Conservation (phyloP, 2,797 vertebrate species). For the Enteromius mattozi region DNA sequence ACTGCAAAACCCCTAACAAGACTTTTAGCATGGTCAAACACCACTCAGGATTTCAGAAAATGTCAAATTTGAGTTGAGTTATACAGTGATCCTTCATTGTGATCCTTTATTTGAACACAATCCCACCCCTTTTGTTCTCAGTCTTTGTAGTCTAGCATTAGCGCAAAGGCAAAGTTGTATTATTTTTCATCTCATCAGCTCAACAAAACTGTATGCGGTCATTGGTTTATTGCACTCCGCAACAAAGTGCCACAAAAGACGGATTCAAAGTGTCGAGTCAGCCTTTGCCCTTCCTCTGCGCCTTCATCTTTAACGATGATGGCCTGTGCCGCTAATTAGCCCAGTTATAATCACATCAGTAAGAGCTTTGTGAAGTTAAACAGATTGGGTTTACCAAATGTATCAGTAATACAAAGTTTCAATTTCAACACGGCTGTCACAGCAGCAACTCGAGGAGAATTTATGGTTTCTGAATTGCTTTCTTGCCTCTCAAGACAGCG, state of each 20-base stretch:
- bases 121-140: neutral
- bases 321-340: slow-evolving; percentile 18
- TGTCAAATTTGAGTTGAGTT: neutral
- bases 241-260: slow-evolving; percentile 33
- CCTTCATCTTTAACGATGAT: slow-evolving; percentile 29
- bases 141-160: slow-evolving; percentile 7
- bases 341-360: slow-evolving; percentile 36
- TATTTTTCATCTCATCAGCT: slow-evolving; percentile 34
- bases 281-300: slow-evolving; percentile 11
- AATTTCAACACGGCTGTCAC: slow-evolving; percentile 18
- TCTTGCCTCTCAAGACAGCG: neutral
- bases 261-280: neutral
- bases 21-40: neutral
- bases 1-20: neutral
- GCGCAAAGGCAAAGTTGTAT: slow-evolving; percentile 8
- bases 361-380: slow-evolving; percentile 33
- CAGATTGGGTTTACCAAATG: slow-evolving; percentile 18
- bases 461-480: slow-evolving; percentile 13
- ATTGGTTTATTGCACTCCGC: slow-evolving; percentile 35
- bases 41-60: neutral
- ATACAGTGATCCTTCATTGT: slow-evolving; percentile 28
- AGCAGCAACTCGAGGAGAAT: slow-evolving; percentile 20
- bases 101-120: slow-evolving; percentile 28
- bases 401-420: slow-evolving; percentile 31
- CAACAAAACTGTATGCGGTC: slow-evolving; percentile 20